Percentiles rank a stretch among this genome's conserved stretches.
Conservation (phyloP, 2,113 vertebrate genomes). For the Macroglossus sobrinus region DNA sequence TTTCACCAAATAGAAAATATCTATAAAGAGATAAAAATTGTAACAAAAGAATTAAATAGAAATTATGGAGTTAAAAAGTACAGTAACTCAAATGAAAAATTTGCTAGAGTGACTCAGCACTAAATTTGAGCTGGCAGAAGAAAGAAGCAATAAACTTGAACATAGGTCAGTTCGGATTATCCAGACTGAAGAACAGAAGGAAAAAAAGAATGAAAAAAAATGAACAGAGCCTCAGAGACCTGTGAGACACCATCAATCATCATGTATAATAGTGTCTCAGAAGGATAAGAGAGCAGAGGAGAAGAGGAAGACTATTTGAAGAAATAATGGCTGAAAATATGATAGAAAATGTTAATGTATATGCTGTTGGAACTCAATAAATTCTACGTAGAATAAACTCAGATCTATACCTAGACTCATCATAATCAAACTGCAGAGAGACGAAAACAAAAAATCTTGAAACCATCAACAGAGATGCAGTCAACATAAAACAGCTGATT, state of each 20-base stretch:
- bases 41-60: background rate
- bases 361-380: background rate
- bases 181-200: background rate
- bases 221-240: background rate
- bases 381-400: background rate
- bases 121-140: background rate
- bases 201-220: background rate
- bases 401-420: background rate
- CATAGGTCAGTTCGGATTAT: background rate
- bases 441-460: background rate
- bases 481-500: background rate
- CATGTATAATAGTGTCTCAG: background rate
- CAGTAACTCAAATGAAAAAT: background rate
- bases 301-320: background rate
- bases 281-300: background rate
- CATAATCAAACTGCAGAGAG: background rate
- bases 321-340: background rate
- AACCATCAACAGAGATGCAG: background rate
- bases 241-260: background rate
- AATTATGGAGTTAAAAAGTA: background rate
- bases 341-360: background rate
- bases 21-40: background rate
- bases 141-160: background rate
- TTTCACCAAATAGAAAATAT: conserved; percentile 9
- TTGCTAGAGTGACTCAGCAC: background rate